Evolutionary conservation across 1,140 invertebrate species (phyloP), one percentile per base, ranked within the genome.

Genomic region (Zaprionus tsacasi): DNA sequence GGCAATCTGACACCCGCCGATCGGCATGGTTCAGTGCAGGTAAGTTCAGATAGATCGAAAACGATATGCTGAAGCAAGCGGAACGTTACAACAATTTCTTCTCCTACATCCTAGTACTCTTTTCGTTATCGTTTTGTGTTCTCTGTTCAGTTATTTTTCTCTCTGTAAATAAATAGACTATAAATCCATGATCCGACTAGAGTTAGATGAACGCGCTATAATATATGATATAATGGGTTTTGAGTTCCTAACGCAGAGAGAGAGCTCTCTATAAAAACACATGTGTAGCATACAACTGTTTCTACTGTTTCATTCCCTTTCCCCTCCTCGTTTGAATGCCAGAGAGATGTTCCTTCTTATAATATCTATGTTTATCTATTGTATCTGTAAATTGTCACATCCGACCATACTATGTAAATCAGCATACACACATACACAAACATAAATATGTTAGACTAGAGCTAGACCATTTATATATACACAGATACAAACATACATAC

Each of bases 11-110:
- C 97, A 79, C 97, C 97, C 83, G 97, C 97, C 91, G 97, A 98
- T 94, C 96, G 97, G 93, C 97, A 98, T 93, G 98, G 98, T 93
- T 98, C 97, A 92, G 97, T 98, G 86, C 97, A 98, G 97, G 97
- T 98, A 95, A 95, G 94, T 94, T 92, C 43, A 59, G 68, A 82
- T n/a, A n/a, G 80, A 30, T 78, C 50, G 35, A 64, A 52, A 15
- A 40, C 50, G 35, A 30, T 30, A 68, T 43, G 50, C 55, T 36
- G 17, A 76, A 58, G 55, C 61, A n/a, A n/a, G 58, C 55, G 60
- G 21, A 54, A 38, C 12, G 38, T 11, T 17, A 43, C 25, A 64
- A 56, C 21, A 67, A 64, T 52, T 50, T 30, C 27, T 50, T 70
- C 17, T 38, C 13, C 13, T 27, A 45, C 35, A 58, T 69, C 54